Evolutionary conservation across 2,888 invertebrate species (phyloP), one percentile per base, ranked within the genome.

Genomic region (Metacarcinus magister): DNA sequence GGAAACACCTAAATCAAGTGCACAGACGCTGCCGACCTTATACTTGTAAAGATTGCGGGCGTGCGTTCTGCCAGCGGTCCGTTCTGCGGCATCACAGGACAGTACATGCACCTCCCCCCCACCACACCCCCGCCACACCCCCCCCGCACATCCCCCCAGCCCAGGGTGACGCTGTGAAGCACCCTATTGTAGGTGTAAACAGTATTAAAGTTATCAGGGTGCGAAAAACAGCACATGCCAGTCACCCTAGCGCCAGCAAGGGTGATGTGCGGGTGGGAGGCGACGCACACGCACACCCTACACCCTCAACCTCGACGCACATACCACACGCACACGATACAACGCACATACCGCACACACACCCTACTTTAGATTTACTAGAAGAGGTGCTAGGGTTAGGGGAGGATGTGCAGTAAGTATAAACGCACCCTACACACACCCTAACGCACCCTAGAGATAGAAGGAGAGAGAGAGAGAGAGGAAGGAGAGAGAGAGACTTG

Each of bases 1-100:
- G 95, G 23, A 96, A 96, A 43, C 96, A 96, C 92, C 60, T 96
- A 3, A 96, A 96, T 43, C 96, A 96, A 46, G 96, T 96, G 2
- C 96, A 96, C 39, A 28, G 96, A 0, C 92, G 92, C 44, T 96
- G 96, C 43, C 94, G 96, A 4, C 96, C 96, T 0, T 96, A 96
- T n/a, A 48, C 87, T 4, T 96, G 96, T 95, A 92, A 87, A 2
- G 96, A 95, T n/a, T 96, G 96, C 82, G 93, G 96, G 10, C 94
- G 96, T 19, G 92, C 94, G 4, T 96, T 96, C 44, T 94, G 94
- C 39, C 96, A 96, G 87, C 96, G 96, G 5, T 96, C 96, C 1
- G 96, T 96, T n/a, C 60, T 96, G 16, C 94, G 93, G 48, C 96
- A 96, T 67, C 96, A 96, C 44, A 87, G 94, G 2, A 94, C 94